phyloP scores from a whole-genome alignment of 2,888 invertebrate species.

The Lycaena phlaeas region DNA sequence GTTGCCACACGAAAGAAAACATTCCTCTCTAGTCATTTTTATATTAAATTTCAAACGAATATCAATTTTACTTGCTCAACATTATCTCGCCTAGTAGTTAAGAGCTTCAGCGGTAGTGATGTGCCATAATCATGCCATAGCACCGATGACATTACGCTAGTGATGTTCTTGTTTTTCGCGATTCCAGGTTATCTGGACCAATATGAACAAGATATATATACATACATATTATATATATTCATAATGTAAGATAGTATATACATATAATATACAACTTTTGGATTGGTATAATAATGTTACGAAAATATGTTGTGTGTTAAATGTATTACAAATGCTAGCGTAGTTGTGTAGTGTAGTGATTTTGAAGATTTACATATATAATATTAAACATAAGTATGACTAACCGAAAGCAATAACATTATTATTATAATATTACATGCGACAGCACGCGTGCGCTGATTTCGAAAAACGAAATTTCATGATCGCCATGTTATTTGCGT shows the following conservation, averaged over 20 bases:
- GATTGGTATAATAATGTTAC: conserved; percentile 61
- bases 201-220: conserved; percentile 41
- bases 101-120: conserved; percentile 54
- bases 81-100: conserved; percentile 54
- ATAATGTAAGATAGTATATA: conserved; percentile 46
- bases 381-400: conserved; percentile 42
- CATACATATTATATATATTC: conserved; percentile 39
- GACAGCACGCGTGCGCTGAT: conserved; percentile 59
- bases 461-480: background rate
- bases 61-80: conserved; percentile 53
- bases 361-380: conserved; percentile 64
- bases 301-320: conserved; percentile 61
- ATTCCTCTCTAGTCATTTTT: conserved; percentile 68
- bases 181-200: conserved; percentile 61
- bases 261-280: conserved; percentile 63
- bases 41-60: conserved; percentile 20
- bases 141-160: conserved; percentile 33
- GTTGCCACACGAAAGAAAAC: conserved; percentile 43
- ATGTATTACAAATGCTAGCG: conserved; percentile 67
- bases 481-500: conserved; percentile 1
- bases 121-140: conserved; percentile 54
- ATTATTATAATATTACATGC: conserved; percentile 30
- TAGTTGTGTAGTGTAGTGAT: conserved; percentile 65
- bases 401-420: conserved; percentile 69
- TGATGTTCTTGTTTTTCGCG: conserved; percentile 37